Conservation (phyloP, 2,888 invertebrate genomes). For the Malthinus flaveolus region DNA sequence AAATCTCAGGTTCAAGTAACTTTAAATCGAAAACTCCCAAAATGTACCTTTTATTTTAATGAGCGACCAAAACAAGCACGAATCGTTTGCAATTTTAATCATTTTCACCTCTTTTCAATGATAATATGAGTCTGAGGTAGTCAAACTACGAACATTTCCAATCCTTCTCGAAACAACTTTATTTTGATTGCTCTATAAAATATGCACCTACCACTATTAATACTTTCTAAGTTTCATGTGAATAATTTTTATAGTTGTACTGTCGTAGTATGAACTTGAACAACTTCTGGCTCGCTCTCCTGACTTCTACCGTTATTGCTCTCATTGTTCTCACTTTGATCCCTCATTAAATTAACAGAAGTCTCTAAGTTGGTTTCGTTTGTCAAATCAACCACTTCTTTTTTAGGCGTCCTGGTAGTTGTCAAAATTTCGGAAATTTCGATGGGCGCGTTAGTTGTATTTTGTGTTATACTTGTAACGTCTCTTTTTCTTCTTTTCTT, state of each 20-base stretch:
- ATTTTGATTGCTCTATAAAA: too few relatives aligned
- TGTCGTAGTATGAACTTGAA: background rate
- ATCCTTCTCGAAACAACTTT: too few relatives aligned
- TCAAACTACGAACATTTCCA: too few relatives aligned
- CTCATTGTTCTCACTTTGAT: background rate
- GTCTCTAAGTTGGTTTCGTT: background rate
- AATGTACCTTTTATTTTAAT: too few relatives aligned
- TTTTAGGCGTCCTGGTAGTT: conserved; percentile 6
- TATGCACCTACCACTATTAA: too few relatives aligned
- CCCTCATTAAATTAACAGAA: background rate
- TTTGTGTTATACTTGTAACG: background rate
- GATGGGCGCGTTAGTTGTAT: background rate
- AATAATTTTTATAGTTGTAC: background rate
- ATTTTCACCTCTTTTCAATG: too few relatives aligned
- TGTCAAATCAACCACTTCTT: background rate
- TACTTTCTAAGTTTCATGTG: background rate
- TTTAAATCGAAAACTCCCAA: too few relatives aligned
- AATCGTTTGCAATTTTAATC: too few relatives aligned
- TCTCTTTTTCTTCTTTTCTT: conserved; percentile 11
- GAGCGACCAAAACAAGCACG: too few relatives aligned
- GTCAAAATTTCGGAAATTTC: conserved; percentile 12
- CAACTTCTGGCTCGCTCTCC: background rate
- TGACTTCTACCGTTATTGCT: background rate
- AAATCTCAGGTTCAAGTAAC: too few relatives aligned
- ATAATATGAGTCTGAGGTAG: too few relatives aligned